Conservation (phyloP, 2,888 invertebrate species). For the Noctua janthe region DNA sequence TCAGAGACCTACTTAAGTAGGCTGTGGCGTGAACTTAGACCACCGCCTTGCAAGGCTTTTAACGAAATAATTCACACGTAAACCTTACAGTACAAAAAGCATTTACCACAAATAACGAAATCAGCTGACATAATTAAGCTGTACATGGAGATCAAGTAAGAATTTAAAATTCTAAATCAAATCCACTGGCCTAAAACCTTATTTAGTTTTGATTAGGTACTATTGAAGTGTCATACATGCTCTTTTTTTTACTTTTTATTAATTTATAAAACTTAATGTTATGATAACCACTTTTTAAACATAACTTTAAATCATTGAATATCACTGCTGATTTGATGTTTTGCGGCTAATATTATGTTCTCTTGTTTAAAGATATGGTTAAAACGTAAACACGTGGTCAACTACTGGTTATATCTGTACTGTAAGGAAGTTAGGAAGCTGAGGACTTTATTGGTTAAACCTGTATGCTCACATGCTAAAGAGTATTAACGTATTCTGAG, state of each 20-base stretch:
- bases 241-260: not conserved
- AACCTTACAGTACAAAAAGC: not conserved
- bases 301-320: not conserved
- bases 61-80: not conserved
- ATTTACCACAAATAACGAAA: not conserved
- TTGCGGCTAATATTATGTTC: not conserved
- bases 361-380: constrained; percentile 1
- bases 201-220: not conserved
- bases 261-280: not conserved
- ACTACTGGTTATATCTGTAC: not conserved
- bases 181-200: not conserved
- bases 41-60: too few relatives aligned
- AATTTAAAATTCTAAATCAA: not conserved
- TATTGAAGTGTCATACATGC: not conserved
- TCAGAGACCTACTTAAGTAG: not conserved
- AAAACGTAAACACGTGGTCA: constrained; percentile 4
- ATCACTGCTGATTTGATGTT: not conserved
- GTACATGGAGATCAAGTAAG: not conserved
- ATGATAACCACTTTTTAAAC: not conserved
- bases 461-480: not conserved
- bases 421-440: not conserved
- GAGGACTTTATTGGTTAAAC: not conserved
- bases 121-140: not conserved
- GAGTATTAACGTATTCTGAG: not conserved
- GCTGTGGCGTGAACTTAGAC: too few relatives aligned